Percentiles rank a stretch among this genome's conserved stretches.
Evolutionary conservation across 2,888 invertebrate species (phyloP).

Genomic region (Athetis lepigone): DNA sequence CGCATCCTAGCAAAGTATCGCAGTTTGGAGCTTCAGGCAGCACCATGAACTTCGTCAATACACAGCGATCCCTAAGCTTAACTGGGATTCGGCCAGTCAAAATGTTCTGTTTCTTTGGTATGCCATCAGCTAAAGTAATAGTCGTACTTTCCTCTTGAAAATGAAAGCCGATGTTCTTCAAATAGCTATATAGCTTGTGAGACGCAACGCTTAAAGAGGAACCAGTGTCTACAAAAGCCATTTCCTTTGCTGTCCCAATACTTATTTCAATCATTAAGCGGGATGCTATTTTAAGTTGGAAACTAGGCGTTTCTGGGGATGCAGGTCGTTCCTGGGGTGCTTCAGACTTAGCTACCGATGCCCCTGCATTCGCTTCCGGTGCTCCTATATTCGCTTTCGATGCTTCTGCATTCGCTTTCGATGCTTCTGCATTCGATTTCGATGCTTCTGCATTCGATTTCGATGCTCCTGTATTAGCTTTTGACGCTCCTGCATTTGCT

Average conservation of each 20-base stretch:
- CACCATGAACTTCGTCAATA: slow-evolving; percentile 42
- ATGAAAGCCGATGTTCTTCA: slow-evolving; percentile 45
- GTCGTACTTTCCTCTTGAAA: slow-evolving; percentile 35
- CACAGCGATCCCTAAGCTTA: slow-evolving; percentile 44
- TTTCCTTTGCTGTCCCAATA: slow-evolving; percentile 43
- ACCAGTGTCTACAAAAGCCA: slow-evolving; percentile 35
- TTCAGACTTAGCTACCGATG: background rate
- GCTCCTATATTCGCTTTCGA: background rate
- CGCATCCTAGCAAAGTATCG: slow-evolving; percentile 41
- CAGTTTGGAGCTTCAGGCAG: slow-evolving; percentile 33
- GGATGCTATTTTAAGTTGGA: background rate
- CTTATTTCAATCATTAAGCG: slow-evolving; percentile 40
- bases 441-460: background rate
- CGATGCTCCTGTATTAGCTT: too few relatives aligned
- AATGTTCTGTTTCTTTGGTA: slow-evolving; percentile 28
- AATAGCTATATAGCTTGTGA: slow-evolving; percentile 39
- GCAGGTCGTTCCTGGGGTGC: background rate
- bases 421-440: background rate
- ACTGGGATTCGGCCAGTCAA: slow-evolving; percentile 45
- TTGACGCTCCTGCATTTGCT: background rate
- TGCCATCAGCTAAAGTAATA: slow-evolving; percentile 46
- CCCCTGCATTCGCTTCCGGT: background rate
- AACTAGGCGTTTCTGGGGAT: background rate
- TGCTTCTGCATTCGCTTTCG: background rate
- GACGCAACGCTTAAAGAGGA: slow-evolving; percentile 36